Conservation (phyloP, 2,113 vertebrate species). For the Charina bottae region DNA sequence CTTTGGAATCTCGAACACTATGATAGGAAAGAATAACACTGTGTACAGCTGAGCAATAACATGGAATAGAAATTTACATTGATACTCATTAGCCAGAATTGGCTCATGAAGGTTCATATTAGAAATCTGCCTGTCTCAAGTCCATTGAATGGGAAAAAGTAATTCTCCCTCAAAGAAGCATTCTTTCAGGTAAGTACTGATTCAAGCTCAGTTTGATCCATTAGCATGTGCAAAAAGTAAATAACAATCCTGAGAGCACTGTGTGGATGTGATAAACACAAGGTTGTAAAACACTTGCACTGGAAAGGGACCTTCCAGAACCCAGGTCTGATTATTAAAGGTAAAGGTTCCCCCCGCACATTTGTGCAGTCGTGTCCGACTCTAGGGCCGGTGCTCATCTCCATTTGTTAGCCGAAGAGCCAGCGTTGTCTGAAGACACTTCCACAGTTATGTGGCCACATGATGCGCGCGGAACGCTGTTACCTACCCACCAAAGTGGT, state of each 20-base stretch:
- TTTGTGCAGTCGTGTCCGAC: too few relatives aligned
- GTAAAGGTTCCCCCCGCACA: too few relatives aligned
- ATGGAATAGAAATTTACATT: not conserved
- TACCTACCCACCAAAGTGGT: too few relatives aligned
- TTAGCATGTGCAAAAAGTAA: not conserved
- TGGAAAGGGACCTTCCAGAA: not conserved
- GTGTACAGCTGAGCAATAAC: not conserved
- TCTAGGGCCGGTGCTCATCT: too few relatives aligned
- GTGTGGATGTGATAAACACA: not conserved
- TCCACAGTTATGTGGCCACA: too few relatives aligned
- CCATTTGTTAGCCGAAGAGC: too few relatives aligned
- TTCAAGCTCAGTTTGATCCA: not conserved
- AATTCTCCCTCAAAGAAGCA: not conserved
- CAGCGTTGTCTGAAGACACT: too few relatives aligned
- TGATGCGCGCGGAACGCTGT: too few relatives aligned
- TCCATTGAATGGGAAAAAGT: not conserved
- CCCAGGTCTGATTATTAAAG: not conserved
- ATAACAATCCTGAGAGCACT: not conserved
- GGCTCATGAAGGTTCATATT: too few relatives aligned
- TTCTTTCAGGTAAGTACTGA: not conserved
- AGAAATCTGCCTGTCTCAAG: not conserved
- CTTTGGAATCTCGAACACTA: not conserved
- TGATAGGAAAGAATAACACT: conserved; percentile 9
- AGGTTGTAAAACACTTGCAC: not conserved
- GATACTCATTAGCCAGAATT: not conserved